phyloP scores from a whole-genome alignment of 2,113 vertebrate genomes.

The Phycodurus eques region DNA sequence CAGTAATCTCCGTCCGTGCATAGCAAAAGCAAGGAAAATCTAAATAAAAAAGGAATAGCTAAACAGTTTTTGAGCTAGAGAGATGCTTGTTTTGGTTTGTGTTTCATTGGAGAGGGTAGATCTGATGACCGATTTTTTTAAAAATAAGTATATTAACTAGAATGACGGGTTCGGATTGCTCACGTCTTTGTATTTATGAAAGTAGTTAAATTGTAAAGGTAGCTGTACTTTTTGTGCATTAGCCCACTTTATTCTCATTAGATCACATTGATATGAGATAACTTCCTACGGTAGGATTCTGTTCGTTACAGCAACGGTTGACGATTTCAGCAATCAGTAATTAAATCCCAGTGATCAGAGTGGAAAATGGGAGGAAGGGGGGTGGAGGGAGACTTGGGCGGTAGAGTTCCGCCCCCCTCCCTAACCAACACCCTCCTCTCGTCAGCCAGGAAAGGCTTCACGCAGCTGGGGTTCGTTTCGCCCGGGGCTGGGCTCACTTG shows the following conservation, averaged over 20 bases:
- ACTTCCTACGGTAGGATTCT: slow-evolving; percentile 51
- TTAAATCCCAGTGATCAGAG: slow-evolving; percentile 77
- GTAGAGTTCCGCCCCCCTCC: slow-evolving; percentile 18
- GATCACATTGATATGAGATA: slow-evolving; percentile 29
- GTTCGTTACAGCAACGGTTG: slow-evolving; percentile 69
- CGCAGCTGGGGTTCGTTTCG: slow-evolving; percentile 75
- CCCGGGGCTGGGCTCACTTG: slow-evolving; percentile 77
- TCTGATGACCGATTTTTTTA: no score
- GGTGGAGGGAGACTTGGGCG: slow-evolving; percentile 39
- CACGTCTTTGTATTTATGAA: no score
- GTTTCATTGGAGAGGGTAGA: no score
- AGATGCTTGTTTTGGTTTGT: no score
- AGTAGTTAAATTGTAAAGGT: background rate
- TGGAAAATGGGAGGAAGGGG: slow-evolving; percentile 27
- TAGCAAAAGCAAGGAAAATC: no score
- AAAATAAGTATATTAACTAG: no score
- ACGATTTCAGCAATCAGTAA: slow-evolving; percentile 75
- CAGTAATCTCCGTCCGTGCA: background rate
- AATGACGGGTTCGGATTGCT: no score
- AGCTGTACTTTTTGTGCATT: background rate
- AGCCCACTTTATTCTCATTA: slow-evolving; percentile 17
- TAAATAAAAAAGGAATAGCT: no score
- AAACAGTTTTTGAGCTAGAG: no score
- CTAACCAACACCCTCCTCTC: slow-evolving; percentile 32
- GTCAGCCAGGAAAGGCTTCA: slow-evolving; percentile 70